Base-by-base conservation (phyloP, 2,113 vertebrate species). In the Nycticorax nycticorax region DNA sequence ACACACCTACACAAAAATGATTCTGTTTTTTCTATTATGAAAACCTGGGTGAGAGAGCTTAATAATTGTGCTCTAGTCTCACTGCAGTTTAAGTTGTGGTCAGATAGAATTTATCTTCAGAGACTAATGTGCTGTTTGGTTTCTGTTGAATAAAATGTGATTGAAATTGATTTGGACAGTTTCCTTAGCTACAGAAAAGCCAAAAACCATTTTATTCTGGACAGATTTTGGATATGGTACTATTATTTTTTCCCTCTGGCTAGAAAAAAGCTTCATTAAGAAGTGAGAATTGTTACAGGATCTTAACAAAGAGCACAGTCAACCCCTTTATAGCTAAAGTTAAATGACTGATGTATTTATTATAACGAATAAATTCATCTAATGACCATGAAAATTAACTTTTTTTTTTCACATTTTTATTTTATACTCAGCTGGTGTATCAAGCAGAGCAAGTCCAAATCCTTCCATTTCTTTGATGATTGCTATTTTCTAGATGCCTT, bases 101-200 rank as follows among this genome's bases (percentile, higher is more conserved):
- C 62, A 76, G 77, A 53, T 37, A 75, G 64, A 74, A 92, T 87
- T 96, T 80, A 79, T 50, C 85, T 94, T 96, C 77, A 69, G 39
- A 72, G 43, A 79, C 32, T 72, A 69, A 43, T 89, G 32, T 93
- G 41, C 63, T 93, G 10, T 69, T 86, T 76, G 12, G 14, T 95
- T 94, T 94, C 69, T 53, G 37, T 90, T 95, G 41, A 95, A 87
- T 89, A 95, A 96, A 95, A 89, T 74, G 53, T 81, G 47, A 92
- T 71, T 97, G 39, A 97, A 97, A 97, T 80, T 69, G 4, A 69
- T 97, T 97, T 96, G 78, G 84, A 88, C 79, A 55, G 32, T 74
- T 97, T 85, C 90, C 84, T 48, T 94, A 91, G 66, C 56, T 92
- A 88, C 56, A 66, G 85, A 93, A 96, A 79, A 95, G 83, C 32